Base-by-base conservation (phyloP, 1,140 invertebrate species). In the Adoxophyes honmai region DNA sequence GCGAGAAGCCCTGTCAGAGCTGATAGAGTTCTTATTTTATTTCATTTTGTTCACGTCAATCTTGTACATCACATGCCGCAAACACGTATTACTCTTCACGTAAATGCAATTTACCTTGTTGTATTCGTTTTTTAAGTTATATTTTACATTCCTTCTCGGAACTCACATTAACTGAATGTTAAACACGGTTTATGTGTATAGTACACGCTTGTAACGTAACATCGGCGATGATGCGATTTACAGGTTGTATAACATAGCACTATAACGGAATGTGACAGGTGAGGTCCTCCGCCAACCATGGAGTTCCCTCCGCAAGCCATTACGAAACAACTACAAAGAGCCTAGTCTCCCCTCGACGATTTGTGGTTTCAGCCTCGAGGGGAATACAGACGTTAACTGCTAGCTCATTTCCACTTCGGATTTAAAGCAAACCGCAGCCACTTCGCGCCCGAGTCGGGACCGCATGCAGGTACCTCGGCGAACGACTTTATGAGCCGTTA, bases 181-280 rank as follows among this genome's bases (percentile, higher is more conserved):
- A 28, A 28, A 28, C 6, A 3, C 2, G 21, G 6, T 3, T 28
- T 6, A 28, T 6, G 21, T 28, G 6, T 28, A 28, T 28, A 3
- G 21, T 28, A 28, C 21, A 28, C 6, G 21, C 21, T 6, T 28
- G 6, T 28, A 28, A 28, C 6, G 21, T 28, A 28, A 28, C 21
- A 28, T 28, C 21, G 6, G 21, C 2, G 21, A 28, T 28, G 21
- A 28, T 28, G 21, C 36, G 53, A 39, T 36, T n/a, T 18, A 18
- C 16, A 10, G 16, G 42, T 48, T 48, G 42, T 48, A 48, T 48
- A 48, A 48, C 21, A 48, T 48, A 48, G 42, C 42, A 48, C 42
- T 18, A 48, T 79, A 83, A 81, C 75, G 78, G 79, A 60, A 73
- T 37, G 57, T 64, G 77, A 73, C 77, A 81, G 78, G 78, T 79